These are phyloP conservation scores for Brachionus sp. DNA, from an alignment of 1,140 invertebrate species.

Conservation along the genomic window DNA sequence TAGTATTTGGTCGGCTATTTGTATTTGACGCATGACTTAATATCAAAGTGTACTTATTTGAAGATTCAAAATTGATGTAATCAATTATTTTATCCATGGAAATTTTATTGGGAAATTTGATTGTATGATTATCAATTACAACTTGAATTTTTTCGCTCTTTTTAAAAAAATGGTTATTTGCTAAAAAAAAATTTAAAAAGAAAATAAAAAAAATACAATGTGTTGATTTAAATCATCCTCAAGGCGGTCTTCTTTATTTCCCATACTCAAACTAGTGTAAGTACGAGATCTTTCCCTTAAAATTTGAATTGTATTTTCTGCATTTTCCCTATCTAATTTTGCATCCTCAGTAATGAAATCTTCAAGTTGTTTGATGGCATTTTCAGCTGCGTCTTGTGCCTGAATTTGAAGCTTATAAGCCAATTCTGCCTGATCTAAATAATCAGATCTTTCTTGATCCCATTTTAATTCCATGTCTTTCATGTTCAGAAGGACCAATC, in stretches of 20 bases:
- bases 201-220: not conserved
- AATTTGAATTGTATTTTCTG: slow-evolving; percentile 42
- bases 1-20: slow-evolving; percentile 7
- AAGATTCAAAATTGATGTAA: slow-evolving; percentile 41
- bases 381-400: slow-evolving; percentile 25
- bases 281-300: slow-evolving; percentile 31
- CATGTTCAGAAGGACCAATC: not conserved
- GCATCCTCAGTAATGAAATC: slow-evolving; percentile 37
- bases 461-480: slow-evolving; percentile 45
- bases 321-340: slow-evolving; percentile 37
- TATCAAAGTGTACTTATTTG: slow-evolving; percentile 36
- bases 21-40: not conserved
- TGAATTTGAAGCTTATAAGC: slow-evolving; percentile 31
- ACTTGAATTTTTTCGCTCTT: slow-evolving; percentile 44
- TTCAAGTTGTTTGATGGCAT: slow-evolving; percentile 37
- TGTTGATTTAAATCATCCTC: slow-evolving; percentile 1
- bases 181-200: not conserved
- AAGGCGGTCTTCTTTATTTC: not conserved
- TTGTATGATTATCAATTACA: not conserved
- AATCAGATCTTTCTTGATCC: slow-evolving; percentile 35
- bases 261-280: slow-evolving; percentile 11
- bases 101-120: slow-evolving; percentile 35
- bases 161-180: not conserved
- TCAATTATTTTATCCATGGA: slow-evolving; percentile 36
- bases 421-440: slow-evolving; percentile 32